phyloP scores from a whole-genome alignment of 1,140 invertebrate species.

The Leucophenga varia region DNA sequence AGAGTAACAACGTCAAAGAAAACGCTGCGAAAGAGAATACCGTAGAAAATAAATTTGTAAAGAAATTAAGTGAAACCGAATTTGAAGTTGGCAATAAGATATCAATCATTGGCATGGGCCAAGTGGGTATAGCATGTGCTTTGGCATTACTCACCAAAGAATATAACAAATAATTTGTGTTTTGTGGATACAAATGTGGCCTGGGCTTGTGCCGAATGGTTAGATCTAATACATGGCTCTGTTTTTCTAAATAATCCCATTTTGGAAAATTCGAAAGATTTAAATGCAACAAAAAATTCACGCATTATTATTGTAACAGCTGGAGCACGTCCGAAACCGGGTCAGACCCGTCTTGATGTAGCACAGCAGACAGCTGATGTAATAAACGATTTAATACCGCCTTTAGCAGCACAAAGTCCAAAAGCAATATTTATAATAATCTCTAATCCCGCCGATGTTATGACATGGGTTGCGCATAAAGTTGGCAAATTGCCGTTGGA shows the following conservation, averaged over 20 bases:
- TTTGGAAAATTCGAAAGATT: conserved; percentile 60
- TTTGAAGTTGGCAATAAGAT: conserved; percentile 11
- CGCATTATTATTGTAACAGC: conserved; percentile 81
- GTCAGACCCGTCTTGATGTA: conserved; percentile 73
- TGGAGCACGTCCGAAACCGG: conserved; percentile 76
- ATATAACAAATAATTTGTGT: conserved; percentile 12
- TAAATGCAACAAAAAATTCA: conserved; percentile 71
- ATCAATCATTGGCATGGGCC: conserved; percentile 18
- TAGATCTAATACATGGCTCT: conserved; percentile 20
- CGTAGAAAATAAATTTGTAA: too few species aligned
- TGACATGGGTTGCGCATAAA: conserved; percentile 87
- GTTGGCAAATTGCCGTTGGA: conserved; percentile 79
- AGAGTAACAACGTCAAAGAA: too few species aligned
- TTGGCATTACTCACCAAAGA: background rate
- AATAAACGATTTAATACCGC: conserved; percentile 76
- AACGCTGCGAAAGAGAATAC: too few species aligned
- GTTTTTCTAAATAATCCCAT: conserved; percentile 15
- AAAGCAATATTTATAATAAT: conserved; percentile 79
- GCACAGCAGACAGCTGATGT: conserved; percentile 84
- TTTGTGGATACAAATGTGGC: conserved; percentile 10
- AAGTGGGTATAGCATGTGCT: conserved; percentile 17
- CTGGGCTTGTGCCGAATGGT: background rate
- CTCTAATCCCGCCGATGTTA: conserved; percentile 84
- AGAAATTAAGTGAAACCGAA: too few species aligned
- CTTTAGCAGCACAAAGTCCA: conserved; percentile 78